Conservation (phyloP, 2,888 invertebrate species). For the Empis stercorea region DNA sequence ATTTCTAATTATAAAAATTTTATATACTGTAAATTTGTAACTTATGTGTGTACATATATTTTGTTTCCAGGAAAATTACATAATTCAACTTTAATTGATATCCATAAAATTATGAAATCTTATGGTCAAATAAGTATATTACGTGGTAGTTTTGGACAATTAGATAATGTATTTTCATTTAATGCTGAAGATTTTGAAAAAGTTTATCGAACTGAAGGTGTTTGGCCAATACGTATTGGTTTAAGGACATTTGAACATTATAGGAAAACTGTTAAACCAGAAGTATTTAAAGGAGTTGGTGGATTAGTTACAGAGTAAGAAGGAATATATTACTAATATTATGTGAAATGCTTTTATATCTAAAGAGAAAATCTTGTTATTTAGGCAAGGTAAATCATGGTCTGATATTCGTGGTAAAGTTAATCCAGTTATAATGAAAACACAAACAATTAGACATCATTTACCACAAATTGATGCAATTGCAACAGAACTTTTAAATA, state of each 20-base stretch:
- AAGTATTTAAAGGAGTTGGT: slow-evolving; percentile 29
- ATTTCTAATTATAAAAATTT: too few relatives aligned
- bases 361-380: too few relatives aligned
- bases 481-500: slow-evolving; percentile 23
- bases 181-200: slow-evolving; percentile 40
- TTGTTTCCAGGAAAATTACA: slow-evolving; percentile 24
- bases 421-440: slow-evolving; percentile 28
- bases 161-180: slow-evolving; percentile 36
- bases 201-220: slow-evolving; percentile 37
- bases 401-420: slow-evolving; percentile 48
- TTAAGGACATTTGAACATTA: slow-evolving; percentile 36
- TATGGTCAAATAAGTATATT: slow-evolving; percentile 37
- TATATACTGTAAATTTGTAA: too few relatives aligned
- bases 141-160: slow-evolving; percentile 30
- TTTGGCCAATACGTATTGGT: slow-evolving; percentile 37
- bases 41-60: too few relatives aligned
- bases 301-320: slow-evolving; percentile 27
- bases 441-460: slow-evolving; percentile 23
- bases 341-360: too few relatives aligned
- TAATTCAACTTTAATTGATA: slow-evolving; percentile 21
- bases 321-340: too few relatives aligned
- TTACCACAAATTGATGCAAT: slow-evolving; percentile 24
- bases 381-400: slow-evolving; percentile 53
- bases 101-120: slow-evolving; percentile 19
- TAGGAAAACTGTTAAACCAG: slow-evolving; percentile 29